Evolutionary conservation across 53 echinoderm and acorn worm genomes (phyloP), one percentile per base, ranked within the genome.

Genomic region (Astropecten irregularis): DNA sequence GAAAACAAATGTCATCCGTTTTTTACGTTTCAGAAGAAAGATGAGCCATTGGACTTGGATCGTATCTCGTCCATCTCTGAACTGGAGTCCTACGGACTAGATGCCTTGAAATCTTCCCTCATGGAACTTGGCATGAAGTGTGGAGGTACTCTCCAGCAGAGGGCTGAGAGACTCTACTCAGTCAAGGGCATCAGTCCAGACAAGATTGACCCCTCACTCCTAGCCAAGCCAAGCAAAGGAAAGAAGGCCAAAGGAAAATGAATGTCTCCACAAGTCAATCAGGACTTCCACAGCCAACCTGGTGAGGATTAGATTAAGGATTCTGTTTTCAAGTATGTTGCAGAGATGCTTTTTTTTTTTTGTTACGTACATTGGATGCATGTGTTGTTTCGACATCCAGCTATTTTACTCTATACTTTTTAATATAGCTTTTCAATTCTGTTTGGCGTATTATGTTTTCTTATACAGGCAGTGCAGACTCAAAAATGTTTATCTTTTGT

Each of bases 131-230:
- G 95, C 25, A 83, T 95, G 63, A 95, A 95, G 42, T 95, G 95
- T 84, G 95, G 95, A 31, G 95, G 95, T 11, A 95, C 95, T 3
- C 88, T 95, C 27, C 89, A 93, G 85, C 87, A 95, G 73, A 65
- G 95, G 51, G 93, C 95, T n/a, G 84, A 77, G 40, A 88, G 95
- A 69, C 56, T 95, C 15, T 91, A 40, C 72, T 77, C 89, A 19
- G 91, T 95, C 14, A 93, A 89, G 56, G 95, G 95, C 29, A 84
- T 93, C 22, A 68, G 82, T 27, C 88, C 83, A 15, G 90, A 93
- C 9, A 61, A 93, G 68, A 95, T 95, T 61, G 91, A 91, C 57
- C 84, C 95, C 16, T 77, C 90, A 48, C 68, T 95, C 14, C 82
- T 88, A 40, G 91, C 95, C 13, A 95, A 95, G 69, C 84, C 82